Percentiles rank a stretch among this genome's conserved stretches.
Conservation (phyloP, 2,888 invertebrate species). For the Cataglyphis cursor region DNA sequence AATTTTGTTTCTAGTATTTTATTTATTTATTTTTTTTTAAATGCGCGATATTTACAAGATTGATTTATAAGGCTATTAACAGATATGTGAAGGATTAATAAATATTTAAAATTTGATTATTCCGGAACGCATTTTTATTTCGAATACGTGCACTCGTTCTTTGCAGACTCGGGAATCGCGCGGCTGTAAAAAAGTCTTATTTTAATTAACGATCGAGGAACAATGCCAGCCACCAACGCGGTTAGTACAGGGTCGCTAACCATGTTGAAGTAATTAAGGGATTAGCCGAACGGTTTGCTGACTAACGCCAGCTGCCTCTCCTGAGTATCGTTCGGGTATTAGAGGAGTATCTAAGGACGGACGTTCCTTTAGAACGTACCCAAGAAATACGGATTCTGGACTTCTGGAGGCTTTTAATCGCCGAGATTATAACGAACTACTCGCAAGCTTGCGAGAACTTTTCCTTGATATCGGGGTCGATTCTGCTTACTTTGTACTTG, state of each 20-base stretch:
- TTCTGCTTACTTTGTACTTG: slow-evolving; percentile 11
- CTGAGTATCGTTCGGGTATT: slow-evolving; percentile 70
- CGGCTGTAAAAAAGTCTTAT: slow-evolving; percentile 72
- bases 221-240: slow-evolving; percentile 70
- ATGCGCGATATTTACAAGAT: background rate
- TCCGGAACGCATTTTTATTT: background rate
- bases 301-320: slow-evolving; percentile 74
- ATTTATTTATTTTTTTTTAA: background rate
- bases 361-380: slow-evolving; percentile 54
- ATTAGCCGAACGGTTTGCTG: slow-evolving; percentile 81
- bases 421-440: slow-evolving; percentile 38
- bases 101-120: background rate
- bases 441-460: slow-evolving; percentile 31
- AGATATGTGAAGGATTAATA: background rate
- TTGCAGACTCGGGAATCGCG: slow-evolving; percentile 56
- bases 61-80: background rate
- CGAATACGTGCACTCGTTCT: background rate
- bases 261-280: slow-evolving; percentile 83
- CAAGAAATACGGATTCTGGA: slow-evolving; percentile 51
- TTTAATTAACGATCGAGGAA: slow-evolving; percentile 81
- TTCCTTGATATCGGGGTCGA: background rate
- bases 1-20: background rate
- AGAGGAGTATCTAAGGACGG: slow-evolving; percentile 48
- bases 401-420: slow-evolving; percentile 47
- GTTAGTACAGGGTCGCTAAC: slow-evolving; percentile 82